Evolutionary conservation across 2,797 vertebrate genomes (phyloP).

Genomic region (Gouania willdenowi): DNA sequence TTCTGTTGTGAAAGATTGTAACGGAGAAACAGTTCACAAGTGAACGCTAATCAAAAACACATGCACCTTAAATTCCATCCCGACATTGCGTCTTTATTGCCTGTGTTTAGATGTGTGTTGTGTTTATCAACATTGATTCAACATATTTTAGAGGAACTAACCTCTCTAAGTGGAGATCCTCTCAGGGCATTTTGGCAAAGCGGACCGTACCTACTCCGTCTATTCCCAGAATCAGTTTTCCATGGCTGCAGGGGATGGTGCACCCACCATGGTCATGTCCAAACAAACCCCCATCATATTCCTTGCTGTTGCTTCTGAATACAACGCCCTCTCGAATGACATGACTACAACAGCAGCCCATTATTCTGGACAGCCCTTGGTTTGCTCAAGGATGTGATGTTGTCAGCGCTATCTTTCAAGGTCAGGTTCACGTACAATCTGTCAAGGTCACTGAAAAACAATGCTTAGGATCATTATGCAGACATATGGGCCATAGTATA

Average conservation of each 20-base stretch:
- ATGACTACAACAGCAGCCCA: slow-evolving; percentile 51
- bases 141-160: slow-evolving; percentile 24
- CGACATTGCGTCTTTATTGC: slow-evolving; percentile 44
- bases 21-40: slow-evolving; percentile 30
- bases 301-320: slow-evolving; percentile 29
- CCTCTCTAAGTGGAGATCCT: slow-evolving; percentile 1
- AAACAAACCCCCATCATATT: slow-evolving; percentile 62
- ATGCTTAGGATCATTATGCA: slow-evolving; percentile 46
- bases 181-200: slow-evolving; percentile 6
- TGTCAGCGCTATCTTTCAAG: slow-evolving; percentile 67
- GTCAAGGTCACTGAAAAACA: slow-evolving; percentile 59
- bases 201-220: slow-evolving; percentile 20
- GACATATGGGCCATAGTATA: slow-evolving; percentile 21
- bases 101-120: slow-evolving; percentile 33
- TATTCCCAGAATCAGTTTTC: slow-evolving; percentile 50
- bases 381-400: slow-evolving; percentile 63
- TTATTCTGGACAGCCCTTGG: slow-evolving; percentile 60
- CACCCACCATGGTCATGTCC: slow-evolving; percentile 56
- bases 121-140: slow-evolving; percentile 18
- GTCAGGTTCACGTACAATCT: slow-evolving; percentile 44
- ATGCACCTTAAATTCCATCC: slow-evolving; percentile 55
- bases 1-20: slow-evolving; percentile 45
- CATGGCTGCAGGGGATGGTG: slow-evolving; percentile 47
- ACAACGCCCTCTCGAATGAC: slow-evolving; percentile 56
- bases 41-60: slow-evolving; percentile 60